Evolutionary conservation across 2,113 vertebrate genomes (phyloP).

Genomic region (Pagrus major): DNA sequence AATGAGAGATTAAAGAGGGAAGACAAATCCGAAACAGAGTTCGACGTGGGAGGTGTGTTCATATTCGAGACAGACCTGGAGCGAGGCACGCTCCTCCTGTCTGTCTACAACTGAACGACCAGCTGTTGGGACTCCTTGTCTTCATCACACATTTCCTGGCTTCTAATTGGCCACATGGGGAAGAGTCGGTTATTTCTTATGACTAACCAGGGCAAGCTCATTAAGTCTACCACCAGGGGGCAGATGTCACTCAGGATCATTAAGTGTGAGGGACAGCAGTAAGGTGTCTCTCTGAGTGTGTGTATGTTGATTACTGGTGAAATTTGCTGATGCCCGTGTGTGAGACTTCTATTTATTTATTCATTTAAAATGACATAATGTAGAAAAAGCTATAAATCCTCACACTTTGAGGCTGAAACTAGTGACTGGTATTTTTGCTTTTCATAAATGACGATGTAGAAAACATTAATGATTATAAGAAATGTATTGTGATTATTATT

Average conservation of each 20-base stretch:
- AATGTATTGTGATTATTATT: neutral
- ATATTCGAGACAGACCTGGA: neutral
- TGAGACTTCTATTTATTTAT: no score
- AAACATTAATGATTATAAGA: no score
- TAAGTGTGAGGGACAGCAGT: constrained; percentile 26
- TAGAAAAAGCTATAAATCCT: neutral
- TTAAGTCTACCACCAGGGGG: constrained; percentile 78
- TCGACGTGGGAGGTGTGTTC: neutral
- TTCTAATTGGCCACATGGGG: constrained; percentile 60
- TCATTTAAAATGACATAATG: neutral
- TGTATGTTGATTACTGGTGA: neutral
- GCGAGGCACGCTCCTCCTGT: constrained; percentile 4
- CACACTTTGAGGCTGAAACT: neutral
- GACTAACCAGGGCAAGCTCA: constrained; percentile 57
- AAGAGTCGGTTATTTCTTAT: constrained; percentile 34
- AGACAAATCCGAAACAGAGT: neutral
- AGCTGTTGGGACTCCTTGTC: constrained; percentile 40
- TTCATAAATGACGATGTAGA: no score
- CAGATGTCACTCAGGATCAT: constrained; percentile 71
- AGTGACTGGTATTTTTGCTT: neutral
- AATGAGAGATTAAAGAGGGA: constrained; percentile 2
- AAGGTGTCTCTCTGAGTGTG: neutral
- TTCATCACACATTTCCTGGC: constrained; percentile 37
- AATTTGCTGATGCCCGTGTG: neutral
- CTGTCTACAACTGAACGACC: constrained; percentile 14